phyloP scores from a whole-genome alignment of 2,113 vertebrate genomes.

The Sminthopsis crassicaudata region DNA sequence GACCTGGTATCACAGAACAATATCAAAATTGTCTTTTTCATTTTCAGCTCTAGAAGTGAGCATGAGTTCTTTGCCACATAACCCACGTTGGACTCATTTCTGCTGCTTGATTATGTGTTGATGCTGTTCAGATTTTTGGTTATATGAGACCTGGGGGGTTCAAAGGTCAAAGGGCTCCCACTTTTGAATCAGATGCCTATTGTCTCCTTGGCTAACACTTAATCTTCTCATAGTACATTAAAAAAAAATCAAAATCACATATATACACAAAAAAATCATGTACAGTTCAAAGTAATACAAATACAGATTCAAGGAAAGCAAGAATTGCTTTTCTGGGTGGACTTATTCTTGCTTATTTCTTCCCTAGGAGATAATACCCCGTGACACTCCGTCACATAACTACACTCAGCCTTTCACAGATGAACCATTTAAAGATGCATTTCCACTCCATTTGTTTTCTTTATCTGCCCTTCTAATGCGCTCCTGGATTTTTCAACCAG shows the following conservation, averaged over 20 bases:
- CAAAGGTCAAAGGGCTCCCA: conserved; percentile 77
- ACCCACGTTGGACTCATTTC: conserved; percentile 57
- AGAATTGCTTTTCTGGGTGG: conserved; percentile 66
- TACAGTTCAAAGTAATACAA: conserved; percentile 68
- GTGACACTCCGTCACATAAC: conserved; percentile 79
- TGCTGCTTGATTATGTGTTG: conserved; percentile 66
- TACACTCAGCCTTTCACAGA: conserved; percentile 76
- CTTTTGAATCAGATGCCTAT: conserved; percentile 76
- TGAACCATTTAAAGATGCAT: conserved; percentile 78
- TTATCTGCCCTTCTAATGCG: conserved; percentile 69
- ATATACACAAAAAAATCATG: conserved; percentile 4
- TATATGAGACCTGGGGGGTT: conserved; percentile 70
- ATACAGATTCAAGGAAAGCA: conserved; percentile 77
- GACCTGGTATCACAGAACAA: conserved; percentile 63
- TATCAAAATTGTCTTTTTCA: conserved; percentile 62
- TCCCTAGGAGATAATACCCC: conserved; percentile 73
- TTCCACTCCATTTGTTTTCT: conserved; percentile 78
- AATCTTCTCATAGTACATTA: conserved; percentile 75
- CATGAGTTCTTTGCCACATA: conserved; percentile 59
- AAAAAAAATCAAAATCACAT: conserved; percentile 45
- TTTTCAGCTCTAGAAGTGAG: conserved; percentile 65
- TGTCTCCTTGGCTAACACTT: conserved; percentile 73
- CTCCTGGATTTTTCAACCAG: conserved; percentile 71
- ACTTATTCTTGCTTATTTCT: conserved; percentile 78
- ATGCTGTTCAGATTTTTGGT: conserved; percentile 74